These are phyloP conservation scores for Ammospiza nelsoni DNA, from an alignment of 2,113 vertebrate genomes.

Conservation along the genomic window DNA sequence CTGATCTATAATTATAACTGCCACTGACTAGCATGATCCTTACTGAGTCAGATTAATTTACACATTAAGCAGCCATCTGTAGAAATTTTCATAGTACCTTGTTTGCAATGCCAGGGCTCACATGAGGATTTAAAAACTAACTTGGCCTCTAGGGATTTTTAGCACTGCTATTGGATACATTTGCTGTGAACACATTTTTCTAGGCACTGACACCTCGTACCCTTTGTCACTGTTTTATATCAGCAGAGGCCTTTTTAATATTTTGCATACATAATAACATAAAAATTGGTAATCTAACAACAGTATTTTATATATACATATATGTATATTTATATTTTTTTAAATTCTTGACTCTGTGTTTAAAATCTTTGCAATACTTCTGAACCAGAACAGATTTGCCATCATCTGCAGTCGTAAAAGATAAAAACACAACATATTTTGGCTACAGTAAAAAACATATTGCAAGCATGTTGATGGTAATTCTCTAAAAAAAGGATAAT, in stretches of 20 bases:
- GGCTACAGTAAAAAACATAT: slow-evolving; percentile 28
- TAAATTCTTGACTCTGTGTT: slow-evolving; percentile 8
- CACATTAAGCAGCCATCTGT: slow-evolving; percentile 77
- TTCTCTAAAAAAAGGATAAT: slow-evolving; percentile 30
- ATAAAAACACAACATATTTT: slow-evolving; percentile 51
- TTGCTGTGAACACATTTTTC: slow-evolving; percentile 53
- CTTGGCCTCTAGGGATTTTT: slow-evolving; percentile 34
- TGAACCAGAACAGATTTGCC: slow-evolving; percentile 57
- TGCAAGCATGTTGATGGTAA: slow-evolving; percentile 17
- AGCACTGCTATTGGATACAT: not conserved
- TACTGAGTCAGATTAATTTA: slow-evolving; percentile 76
- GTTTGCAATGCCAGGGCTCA: slow-evolving; percentile 36
- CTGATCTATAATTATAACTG: slow-evolving; percentile 76
- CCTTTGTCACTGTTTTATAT: slow-evolving; percentile 50
- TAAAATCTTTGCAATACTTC: slow-evolving; percentile 42
- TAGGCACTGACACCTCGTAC: slow-evolving; percentile 19
- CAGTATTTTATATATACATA: not conserved
- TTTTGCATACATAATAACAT: slow-evolving; percentile 34
- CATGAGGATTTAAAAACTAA: slow-evolving; percentile 49
- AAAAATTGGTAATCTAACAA: slow-evolving; percentile 22
- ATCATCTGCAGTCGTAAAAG: slow-evolving; percentile 55
- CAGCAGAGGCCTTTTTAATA: slow-evolving; percentile 2
- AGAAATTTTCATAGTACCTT: slow-evolving; percentile 66
- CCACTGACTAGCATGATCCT: slow-evolving; percentile 68
- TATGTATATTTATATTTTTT: slow-evolving; percentile 17